Evolutionary conservation across 2,797 vertebrate genomes (phyloP).

Genomic region (Dendrocincla tyrannina): DNA sequence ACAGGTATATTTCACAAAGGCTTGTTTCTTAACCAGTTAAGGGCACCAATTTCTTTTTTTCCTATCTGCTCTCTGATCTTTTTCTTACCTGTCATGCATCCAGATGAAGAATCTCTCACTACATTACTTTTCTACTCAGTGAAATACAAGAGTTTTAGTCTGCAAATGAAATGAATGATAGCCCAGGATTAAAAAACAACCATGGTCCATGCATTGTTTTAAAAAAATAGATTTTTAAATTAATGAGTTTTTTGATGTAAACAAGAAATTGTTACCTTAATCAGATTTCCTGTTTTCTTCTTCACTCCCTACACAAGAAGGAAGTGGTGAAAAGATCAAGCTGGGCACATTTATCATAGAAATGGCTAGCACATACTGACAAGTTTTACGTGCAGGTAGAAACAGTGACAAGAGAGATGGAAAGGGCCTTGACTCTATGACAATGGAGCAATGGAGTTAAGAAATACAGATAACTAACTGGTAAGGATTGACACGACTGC

Average conservation of each 20-base stretch:
- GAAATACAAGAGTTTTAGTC: neutral
- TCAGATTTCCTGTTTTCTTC: neutral
- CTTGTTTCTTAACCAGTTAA: neutral
- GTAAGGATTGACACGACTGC: fast-evolving
- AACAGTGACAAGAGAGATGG: neutral
- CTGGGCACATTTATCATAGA: neutral
- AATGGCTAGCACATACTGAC: neutral
- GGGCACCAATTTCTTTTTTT: neutral
- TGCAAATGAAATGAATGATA: neutral
- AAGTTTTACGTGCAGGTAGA: neutral
- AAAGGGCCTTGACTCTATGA: neutral
- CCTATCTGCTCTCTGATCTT: neutral
- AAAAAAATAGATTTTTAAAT: neutral
- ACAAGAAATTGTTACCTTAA: neutral
- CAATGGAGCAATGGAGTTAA: neutral
- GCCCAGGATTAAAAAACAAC: neutral
- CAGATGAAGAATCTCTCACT: neutral
- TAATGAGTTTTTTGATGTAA: neutral
- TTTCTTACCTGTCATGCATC: neutral
- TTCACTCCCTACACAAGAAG: neutral
- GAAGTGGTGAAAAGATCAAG: neutral
- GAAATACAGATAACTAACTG: neutral
- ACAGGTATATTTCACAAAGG: neutral
- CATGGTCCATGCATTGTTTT: neutral
- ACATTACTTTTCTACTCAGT: neutral